These are phyloP conservation scores for Anoplopoma fimbria DNA, from an alignment of 2,113 vertebrate genomes.

Conservation along the genomic window DNA sequence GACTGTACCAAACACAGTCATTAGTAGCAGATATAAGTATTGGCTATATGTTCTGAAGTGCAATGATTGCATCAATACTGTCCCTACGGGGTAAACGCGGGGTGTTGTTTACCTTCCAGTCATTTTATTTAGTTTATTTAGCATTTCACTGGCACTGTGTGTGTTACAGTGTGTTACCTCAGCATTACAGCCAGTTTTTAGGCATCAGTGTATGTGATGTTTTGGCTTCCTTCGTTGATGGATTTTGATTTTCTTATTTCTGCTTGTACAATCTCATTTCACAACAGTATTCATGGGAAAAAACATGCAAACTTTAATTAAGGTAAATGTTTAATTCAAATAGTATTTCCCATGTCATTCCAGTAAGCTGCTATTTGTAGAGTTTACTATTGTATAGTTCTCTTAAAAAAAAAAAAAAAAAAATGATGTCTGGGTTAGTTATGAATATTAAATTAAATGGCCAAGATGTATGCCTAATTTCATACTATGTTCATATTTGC, in stretches of 20 bases:
- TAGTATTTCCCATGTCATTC: neutral
- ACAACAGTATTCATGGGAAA: neutral
- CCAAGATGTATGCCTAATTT: neutral
- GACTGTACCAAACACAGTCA: neutral
- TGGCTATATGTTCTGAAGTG: constrained; percentile 11
- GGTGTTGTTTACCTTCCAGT: neutral
- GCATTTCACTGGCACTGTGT: neutral
- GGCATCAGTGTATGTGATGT: neutral
- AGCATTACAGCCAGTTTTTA: neutral
- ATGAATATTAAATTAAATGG: too few relatives aligned
- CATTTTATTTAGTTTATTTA: neutral
- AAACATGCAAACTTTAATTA: too few relatives aligned
- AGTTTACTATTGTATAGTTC: neutral
- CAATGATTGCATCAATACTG: constrained; percentile 32
- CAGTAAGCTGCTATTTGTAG: neutral
- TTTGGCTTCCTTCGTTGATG: neutral
- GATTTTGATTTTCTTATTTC: neutral
- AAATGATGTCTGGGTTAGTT: neutral
- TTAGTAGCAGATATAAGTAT: neutral
- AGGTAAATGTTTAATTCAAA: neutral
- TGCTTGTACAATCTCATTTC: neutral
- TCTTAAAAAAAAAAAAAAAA: too few relatives aligned
- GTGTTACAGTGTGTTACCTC: neutral
- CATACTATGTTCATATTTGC: neutral
- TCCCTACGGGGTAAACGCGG: neutral